phyloP scores from a whole-genome alignment of 2,888 invertebrate genomes.

The Hemithea aestivaria region DNA sequence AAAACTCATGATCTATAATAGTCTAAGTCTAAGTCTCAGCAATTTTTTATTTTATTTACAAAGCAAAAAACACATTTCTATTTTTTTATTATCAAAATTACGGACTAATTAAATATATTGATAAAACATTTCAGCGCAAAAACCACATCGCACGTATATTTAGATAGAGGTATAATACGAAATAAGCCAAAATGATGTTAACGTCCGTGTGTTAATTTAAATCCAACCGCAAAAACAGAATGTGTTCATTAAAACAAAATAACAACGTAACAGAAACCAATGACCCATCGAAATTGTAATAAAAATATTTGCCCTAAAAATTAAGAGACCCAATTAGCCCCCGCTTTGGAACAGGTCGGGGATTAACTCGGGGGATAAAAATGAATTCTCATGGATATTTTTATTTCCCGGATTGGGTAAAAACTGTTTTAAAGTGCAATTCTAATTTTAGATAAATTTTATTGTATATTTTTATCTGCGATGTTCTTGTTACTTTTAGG shows the following conservation, averaged over 20 bases:
- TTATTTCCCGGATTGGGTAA: neutral
- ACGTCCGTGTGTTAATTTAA: neutral
- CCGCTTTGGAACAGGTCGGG: constrained; percentile 11
- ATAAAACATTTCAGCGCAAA: no score
- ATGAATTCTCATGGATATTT: neutral
- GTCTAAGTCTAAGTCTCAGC: no score
- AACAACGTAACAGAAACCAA: constrained; percentile 2
- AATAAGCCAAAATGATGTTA: neutral
- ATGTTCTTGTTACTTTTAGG: no score
- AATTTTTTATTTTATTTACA: no score
- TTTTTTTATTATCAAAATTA: no score
- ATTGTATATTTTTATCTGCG: no score
- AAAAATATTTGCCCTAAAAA: constrained; percentile 19
- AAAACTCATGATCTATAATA: no score
- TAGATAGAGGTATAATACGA: no score
- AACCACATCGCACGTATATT: no score
- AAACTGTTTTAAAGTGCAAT: neutral
- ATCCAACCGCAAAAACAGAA: neutral
- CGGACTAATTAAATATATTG: no score
- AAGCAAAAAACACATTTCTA: no score
- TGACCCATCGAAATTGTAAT: constrained; percentile 3
- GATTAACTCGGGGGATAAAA: constrained; percentile 2
- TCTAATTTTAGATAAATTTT: no score
- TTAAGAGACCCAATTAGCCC: constrained; percentile 20
- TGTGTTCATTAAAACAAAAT: constrained; percentile 1